Percentiles rank a stretch among this genome's conserved stretches.
Conservation (phyloP, 2,113 vertebrate species). For the Menura novaehollandiae region DNA sequence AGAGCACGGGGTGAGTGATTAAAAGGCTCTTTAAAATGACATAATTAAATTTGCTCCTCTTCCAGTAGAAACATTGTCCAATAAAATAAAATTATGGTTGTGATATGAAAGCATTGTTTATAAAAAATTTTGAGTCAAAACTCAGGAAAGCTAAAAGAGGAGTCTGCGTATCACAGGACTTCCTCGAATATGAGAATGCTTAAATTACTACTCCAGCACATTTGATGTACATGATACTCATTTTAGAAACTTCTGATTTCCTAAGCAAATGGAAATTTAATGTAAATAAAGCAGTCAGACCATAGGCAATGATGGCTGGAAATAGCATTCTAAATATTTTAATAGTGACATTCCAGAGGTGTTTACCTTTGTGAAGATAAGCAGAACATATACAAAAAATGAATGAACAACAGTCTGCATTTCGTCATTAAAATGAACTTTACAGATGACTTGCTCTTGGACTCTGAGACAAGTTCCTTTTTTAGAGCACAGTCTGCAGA, state of each 20-base stretch:
- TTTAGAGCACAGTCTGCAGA: conserved; percentile 32
- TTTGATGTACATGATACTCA: neutral
- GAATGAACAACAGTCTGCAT: neutral
- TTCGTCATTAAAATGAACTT: conserved; percentile 44
- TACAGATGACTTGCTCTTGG: conserved; percentile 51
- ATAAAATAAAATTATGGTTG: neutral
- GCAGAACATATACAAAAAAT: neutral
- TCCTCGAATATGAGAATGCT: neutral
- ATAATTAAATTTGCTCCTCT: neutral
- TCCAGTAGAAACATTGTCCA: neutral
- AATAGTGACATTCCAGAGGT: conserved; percentile 14
- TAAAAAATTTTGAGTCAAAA: neutral
- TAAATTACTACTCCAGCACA: neutral
- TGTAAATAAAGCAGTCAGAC: neutral
- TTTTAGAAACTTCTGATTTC: neutral
- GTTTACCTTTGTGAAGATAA: conserved; percentile 44
- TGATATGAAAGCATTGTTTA: neutral
- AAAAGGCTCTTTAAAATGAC: neutral
- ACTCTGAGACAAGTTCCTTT: conserved; percentile 14
- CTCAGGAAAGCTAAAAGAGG: neutral
- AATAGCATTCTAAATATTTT: neutral
- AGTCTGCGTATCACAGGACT: neutral
- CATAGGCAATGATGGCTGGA: neutral
- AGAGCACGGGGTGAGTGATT: neutral
- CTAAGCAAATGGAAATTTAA: conserved; percentile 2